These are phyloP conservation scores for Sphaerodactylus townsendi DNA, from an alignment of 2,113 vertebrate genomes.

Conservation along the genomic window DNA sequence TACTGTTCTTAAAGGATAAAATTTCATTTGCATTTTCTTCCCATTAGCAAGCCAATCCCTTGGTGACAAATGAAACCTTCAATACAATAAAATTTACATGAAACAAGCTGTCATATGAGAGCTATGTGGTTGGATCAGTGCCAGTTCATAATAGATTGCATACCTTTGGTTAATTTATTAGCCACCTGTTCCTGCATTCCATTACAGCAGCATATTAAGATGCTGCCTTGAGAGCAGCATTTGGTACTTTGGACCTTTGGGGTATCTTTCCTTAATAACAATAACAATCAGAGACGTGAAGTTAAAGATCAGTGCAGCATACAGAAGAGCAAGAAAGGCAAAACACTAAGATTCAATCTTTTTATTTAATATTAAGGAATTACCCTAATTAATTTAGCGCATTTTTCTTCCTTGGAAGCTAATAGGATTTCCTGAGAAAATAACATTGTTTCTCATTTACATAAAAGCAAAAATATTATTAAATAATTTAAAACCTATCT, in stretches of 20 bases:
- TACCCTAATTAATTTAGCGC: constrained; percentile 4
- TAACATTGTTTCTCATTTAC: constrained; percentile 14
- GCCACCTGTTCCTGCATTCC: constrained; percentile 65
- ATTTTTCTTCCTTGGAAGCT: constrained; percentile 4
- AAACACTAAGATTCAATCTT: constrained; percentile 16
- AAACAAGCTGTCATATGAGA: constrained; percentile 58
- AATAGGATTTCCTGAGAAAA: neutral
- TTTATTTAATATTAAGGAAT: constrained; percentile 19
- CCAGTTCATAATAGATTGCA: constrained; percentile 68
- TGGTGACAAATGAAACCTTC: constrained; percentile 58
- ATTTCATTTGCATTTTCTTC: constrained; percentile 58
- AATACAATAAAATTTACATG: constrained; percentile 58
- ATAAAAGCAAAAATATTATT: constrained; percentile 39
- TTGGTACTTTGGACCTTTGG: constrained; percentile 40
- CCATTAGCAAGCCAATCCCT: constrained; percentile 38
- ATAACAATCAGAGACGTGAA: constrained; percentile 37
- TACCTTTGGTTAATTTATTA: constrained; percentile 73
- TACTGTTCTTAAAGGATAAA: constrained; percentile 35
- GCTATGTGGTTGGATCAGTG: constrained; percentile 41
- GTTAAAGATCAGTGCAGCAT: constrained; percentile 1
- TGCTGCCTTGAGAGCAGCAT: constrained; percentile 43
- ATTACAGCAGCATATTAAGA: constrained; percentile 62
- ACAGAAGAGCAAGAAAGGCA: neutral
- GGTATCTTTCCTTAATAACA: constrained; percentile 37
- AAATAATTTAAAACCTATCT: neutral